These are phyloP conservation scores for Rhingia campestris DNA, from an alignment of 2,888 invertebrate genomes.

Conservation along the genomic window DNA sequence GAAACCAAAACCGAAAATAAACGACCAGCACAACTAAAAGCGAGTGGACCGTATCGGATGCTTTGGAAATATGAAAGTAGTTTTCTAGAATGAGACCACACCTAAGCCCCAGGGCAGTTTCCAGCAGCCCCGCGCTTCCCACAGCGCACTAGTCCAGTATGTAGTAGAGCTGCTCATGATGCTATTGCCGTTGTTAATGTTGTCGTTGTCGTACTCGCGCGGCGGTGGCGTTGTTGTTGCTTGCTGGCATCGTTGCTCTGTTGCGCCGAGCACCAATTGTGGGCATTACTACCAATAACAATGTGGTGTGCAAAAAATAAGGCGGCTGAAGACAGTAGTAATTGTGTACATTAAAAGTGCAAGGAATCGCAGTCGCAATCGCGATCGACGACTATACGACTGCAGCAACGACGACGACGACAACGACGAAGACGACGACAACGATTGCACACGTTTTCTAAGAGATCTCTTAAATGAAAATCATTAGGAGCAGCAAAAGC, in stretches of 20 bases:
- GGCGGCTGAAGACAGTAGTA: constrained; percentile 75
- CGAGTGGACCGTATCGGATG: constrained; percentile 76
- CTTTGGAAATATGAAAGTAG: constrained; percentile 80
- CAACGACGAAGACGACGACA: constrained; percentile 25
- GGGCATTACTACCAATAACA: constrained; percentile 71
- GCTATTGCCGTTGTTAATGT: constrained; percentile 68
- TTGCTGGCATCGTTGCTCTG: constrained; percentile 39
- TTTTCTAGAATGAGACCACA: constrained; percentile 81
- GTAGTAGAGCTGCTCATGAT: constrained; percentile 72
- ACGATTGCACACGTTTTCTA: constrained; percentile 53
- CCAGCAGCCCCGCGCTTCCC: constrained; percentile 45
- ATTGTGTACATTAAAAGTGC: constrained; percentile 74
- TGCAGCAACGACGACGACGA: constrained; percentile 8
- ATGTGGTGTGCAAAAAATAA: constrained; percentile 74
- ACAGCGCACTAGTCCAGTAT: constrained; percentile 59
- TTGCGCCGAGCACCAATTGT: constrained; percentile 68
- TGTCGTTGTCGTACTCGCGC: constrained; percentile 44
- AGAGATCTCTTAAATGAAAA: constrained; percentile 66
- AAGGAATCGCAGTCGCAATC: constrained; percentile 71
- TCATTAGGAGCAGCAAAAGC: constrained; percentile 59
- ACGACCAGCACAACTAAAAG: constrained; percentile 72
- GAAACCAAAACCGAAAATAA: constrained; percentile 72
- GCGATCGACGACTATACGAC: constrained; percentile 23
- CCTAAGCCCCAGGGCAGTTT: constrained; percentile 76
- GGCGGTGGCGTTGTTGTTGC: constrained; percentile 15